Base-by-base conservation (phyloP, 2,888 invertebrate species). In the Aleiodes leptofemur region DNA sequence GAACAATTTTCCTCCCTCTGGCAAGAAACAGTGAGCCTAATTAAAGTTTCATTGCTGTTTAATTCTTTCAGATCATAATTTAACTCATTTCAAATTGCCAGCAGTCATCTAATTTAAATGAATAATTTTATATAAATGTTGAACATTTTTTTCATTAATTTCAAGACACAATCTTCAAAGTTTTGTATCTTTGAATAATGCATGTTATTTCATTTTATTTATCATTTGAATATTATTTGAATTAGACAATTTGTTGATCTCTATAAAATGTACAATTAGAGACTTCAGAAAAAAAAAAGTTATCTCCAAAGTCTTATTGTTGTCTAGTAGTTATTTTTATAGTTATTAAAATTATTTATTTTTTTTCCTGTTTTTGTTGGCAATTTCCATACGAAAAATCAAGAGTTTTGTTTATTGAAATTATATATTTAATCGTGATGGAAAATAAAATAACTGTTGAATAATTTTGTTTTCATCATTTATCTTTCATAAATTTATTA, bases 291-390 rank as follows among this genome's bases (percentile, higher is more conserved):
- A 59, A 38, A 73, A 43, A 43, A 43, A 43, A 43, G 11, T 66
- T 79, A 80, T 79, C 80, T 78, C 76, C 78, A 76, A 77, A 79
- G 72, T 80, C 78, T 81, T 77, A 78, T 80, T 81, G 76, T 80
- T 81, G 76, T 81, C 80, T 80, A 82, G 78, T 80, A 80, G 76
- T 79, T 80, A 79, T 51, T 76, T 79, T 76, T 77, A 76, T 78
- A 79, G 75, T 76, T 59, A 66, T 72, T 76, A 69, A 75, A 79
- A 59, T 73, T 72, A 43, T 79, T 76, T 72, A 72, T 55, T 77
- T 69, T 55, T 50, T 64, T 34, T 48, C 68, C 56, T 34, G 74
- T 79, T 80, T 74, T 78, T 66, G 72, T 77, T 77, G 70, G 55
- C 51, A 79, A 76, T 61, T 76, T 76, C 72, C 76, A 72, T 70